These are phyloP conservation scores for Microtus richardsoni DNA, from an alignment of 2,113 vertebrate genomes.

Conservation along the genomic window DNA sequence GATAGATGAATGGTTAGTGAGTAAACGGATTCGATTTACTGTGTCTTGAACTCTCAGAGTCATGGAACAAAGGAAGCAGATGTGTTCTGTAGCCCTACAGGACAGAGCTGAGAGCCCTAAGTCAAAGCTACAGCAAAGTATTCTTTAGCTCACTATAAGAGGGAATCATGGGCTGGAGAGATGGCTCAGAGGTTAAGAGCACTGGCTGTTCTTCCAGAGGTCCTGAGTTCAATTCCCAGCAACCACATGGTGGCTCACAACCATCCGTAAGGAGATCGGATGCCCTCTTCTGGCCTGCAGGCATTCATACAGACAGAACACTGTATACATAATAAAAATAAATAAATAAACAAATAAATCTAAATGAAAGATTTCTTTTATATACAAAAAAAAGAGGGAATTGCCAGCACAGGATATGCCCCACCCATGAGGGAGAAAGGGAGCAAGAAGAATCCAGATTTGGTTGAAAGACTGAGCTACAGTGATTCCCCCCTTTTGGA, in stretches of 20 bases:
- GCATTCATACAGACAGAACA: no score
- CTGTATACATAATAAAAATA: no score
- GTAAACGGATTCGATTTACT: background rate
- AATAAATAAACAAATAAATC: no score
- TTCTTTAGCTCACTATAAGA: background rate
- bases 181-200: no score
- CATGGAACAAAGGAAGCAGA: background rate
- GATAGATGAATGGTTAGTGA: background rate
- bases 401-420: background rate
- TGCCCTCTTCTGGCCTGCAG: no score
- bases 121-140: slow-evolving; percentile 27
- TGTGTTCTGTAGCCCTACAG: background rate
- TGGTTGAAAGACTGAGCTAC: background rate
- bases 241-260: no score
- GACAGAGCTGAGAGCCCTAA: background rate
- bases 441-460: background rate
- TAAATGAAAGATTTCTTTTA: no score
- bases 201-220: no score
- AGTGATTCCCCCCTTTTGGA: background rate
- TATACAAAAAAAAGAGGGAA: background rate
- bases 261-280: no score
- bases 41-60: slow-evolving; percentile 38
- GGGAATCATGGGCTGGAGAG: background rate
- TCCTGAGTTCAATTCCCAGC: no score
- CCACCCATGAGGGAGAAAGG: background rate